Evolutionary conservation across 2,888 invertebrate species (phyloP).

Genomic region (Micropterix aruncella): DNA sequence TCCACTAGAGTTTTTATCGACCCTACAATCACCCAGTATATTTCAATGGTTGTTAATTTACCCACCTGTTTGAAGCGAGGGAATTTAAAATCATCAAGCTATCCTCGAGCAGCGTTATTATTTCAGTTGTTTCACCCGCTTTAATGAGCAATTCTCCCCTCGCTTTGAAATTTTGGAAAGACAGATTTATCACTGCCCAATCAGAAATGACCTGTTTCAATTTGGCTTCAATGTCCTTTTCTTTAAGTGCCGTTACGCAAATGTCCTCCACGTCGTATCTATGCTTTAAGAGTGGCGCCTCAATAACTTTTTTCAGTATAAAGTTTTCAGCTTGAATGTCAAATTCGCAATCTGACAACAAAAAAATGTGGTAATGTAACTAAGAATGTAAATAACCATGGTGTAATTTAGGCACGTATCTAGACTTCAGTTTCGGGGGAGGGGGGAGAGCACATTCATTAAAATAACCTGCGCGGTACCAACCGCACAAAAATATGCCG

Average conservation of each 20-base stretch:
- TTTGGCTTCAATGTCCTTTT: conserved; percentile 83
- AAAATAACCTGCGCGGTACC: no score
- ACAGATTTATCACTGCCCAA: conserved; percentile 62
- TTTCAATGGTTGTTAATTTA: no score
- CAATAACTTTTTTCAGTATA: conserved; percentile 67
- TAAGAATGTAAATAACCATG: no score
- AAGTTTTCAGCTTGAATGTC: conserved; percentile 71
- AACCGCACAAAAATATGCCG: no score
- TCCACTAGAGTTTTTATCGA: no score
- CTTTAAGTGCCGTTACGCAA: conserved; percentile 80
- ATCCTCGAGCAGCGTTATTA: conserved; percentile 67
- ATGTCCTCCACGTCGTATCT: conserved; percentile 87
- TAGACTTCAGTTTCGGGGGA: no score
- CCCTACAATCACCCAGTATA: no score
- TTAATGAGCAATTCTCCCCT: conserved; percentile 72
- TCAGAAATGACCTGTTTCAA: conserved; percentile 66
- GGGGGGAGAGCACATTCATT: no score
- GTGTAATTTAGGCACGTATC: no score
- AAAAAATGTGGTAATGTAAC: no score
- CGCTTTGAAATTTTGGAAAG: conserved; percentile 61
- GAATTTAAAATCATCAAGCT: conserved; percentile 79
- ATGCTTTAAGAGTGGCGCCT: conserved; percentile 65
- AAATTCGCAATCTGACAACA: conserved; percentile 42
- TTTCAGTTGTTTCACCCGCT: conserved; percentile 60
- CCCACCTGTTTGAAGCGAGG: conserved; percentile 65